Conservation (phyloP, 2,888 invertebrate genomes). For the Drosophila fulvimacula region DNA sequence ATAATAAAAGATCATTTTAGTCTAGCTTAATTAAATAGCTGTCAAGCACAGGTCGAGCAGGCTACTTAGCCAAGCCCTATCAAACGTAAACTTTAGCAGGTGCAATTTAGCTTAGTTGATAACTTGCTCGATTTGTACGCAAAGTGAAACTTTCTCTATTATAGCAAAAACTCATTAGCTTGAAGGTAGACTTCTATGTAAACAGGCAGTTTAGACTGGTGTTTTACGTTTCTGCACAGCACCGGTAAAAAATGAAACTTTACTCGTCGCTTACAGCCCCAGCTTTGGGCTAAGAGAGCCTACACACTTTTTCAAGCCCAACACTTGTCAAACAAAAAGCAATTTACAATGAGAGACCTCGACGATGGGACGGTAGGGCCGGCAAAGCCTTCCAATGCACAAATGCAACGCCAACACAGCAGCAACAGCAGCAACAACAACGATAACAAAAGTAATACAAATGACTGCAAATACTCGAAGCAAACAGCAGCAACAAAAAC, state of each 20-base stretch:
- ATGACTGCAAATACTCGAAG: slow-evolving; percentile 62
- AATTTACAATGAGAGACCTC: slow-evolving; percentile 57
- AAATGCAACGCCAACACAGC: slow-evolving; percentile 50
- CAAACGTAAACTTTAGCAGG: not conserved
- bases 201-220: slow-evolving; percentile 8
- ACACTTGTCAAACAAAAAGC: slow-evolving; percentile 47
- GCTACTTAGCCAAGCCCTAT: not conserved
- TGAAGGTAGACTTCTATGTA: slow-evolving; percentile 6
- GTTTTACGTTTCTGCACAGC: not conserved
- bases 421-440: slow-evolving; percentile 19
- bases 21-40: not conserved
- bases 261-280: not conserved
- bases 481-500: slow-evolving; percentile 37
- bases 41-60: not conserved
- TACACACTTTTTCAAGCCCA: slow-evolving; percentile 25
- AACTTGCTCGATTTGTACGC: slow-evolving; percentile 3
- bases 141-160: slow-evolving; percentile 6
- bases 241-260: not conserved
- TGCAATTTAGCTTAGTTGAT: slow-evolving; percentile 2
- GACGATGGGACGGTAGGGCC: slow-evolving; percentile 10
- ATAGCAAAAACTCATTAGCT: slow-evolving; percentile 29
- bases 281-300: slow-evolving; percentile 2
- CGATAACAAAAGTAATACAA: slow-evolving; percentile 60
- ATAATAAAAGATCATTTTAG: not conserved
- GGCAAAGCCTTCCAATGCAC: slow-evolving; percentile 32